These are phyloP conservation scores for Drosophila quadrilineata DNA, from an alignment of 1,140 invertebrate species.

Conservation along the genomic window DNA sequence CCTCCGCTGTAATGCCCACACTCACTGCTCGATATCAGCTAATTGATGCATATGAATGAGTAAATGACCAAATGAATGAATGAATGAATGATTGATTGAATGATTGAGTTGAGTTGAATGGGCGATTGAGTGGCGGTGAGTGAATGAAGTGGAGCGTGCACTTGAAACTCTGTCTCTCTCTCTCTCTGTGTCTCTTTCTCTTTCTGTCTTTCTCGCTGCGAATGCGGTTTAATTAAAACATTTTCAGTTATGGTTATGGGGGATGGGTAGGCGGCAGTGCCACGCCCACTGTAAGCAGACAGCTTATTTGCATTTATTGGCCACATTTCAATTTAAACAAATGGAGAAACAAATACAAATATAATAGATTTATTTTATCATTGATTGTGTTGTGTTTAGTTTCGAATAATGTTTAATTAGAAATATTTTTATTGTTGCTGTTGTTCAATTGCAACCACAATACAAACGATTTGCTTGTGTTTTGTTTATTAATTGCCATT, in stretches of 20 bases:
- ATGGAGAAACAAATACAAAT: slow-evolving; percentile 37
- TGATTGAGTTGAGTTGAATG: too few species aligned
- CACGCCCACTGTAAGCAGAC: slow-evolving; percentile 9
- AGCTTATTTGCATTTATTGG: slow-evolving; percentile 43
- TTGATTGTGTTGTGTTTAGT: slow-evolving; percentile 25
- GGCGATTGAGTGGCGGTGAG: neutral
- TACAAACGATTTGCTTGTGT: slow-evolving; percentile 54
- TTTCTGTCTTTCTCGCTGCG: neutral
- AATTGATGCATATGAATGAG: slow-evolving; percentile 29
- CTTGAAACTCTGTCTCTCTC: too few species aligned
- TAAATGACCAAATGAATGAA: neutral
- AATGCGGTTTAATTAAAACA: slow-evolving; percentile 50
- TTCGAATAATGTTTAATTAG: slow-evolving; percentile 56
- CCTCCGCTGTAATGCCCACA: slow-evolving; percentile 25
- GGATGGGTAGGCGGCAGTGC: too few species aligned
- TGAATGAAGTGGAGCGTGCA: neutral
- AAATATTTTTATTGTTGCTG: slow-evolving; percentile 38
- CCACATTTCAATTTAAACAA: too few species aligned
- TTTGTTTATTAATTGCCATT: slow-evolving; percentile 58
- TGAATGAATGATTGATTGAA: slow-evolving; percentile 1
- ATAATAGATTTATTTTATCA: slow-evolving; percentile 33
- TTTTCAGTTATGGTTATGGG: too few species aligned
- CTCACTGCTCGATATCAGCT: slow-evolving; percentile 22
- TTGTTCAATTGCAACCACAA: slow-evolving; percentile 51
- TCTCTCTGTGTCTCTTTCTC: too few species aligned